Base-by-base conservation (phyloP, 1,140 invertebrate species). In the Philaenus spumarius region DNA sequence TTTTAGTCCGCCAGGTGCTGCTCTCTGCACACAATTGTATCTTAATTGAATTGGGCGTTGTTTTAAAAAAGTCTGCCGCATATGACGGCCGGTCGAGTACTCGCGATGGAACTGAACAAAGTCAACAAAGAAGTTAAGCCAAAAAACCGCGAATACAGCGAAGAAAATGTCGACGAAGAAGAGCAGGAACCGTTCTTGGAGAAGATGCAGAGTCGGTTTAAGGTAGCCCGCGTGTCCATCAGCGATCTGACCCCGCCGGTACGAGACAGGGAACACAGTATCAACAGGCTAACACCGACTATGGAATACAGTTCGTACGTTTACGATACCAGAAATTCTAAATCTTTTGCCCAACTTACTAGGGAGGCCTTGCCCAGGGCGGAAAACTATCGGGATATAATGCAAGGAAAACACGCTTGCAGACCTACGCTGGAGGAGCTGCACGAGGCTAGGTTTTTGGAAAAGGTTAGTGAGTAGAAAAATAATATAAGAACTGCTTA, bases 351-450 rank as follows among this genome's bases (percentile, higher is more conserved):
- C 11, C 73, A 75, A 62, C 74, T 81, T 57, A 81, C 79, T 1
- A 66, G 75, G 46, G 80, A 82, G 68, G 78, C 76, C 3, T 63
- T 81, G 2, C 80, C 80, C 7, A 71, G 78, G 51, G 66, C 76
- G 35, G 80, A 82, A 61, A 75, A 82, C 67, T 82, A 82, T 66
- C 69, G 80, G 45, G 80, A 82, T 67, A 68, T 80, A 30, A 65
- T 77, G 52, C 78, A 77, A 14, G 74, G 78, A 17, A 73, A 72
- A n/a, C 69, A 71, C 35, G 72, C 72, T 22, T 73, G 73, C 58
- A 67, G 69, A 53, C 81, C 81, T 3, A 82, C 80, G 14, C 64
- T 82, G 2, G 79, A 80, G 53, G 78, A 82, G 66, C 71, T 82
- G 0, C 80, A 81, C 64, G 77, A 79, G 59, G 68, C 64, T 0